A percentile compares a stretch with the other conserved stretches of the same genome.
phyloP scores from a whole-genome alignment of 2,113 vertebrate species.

The Istiophorus platypterus region DNA sequence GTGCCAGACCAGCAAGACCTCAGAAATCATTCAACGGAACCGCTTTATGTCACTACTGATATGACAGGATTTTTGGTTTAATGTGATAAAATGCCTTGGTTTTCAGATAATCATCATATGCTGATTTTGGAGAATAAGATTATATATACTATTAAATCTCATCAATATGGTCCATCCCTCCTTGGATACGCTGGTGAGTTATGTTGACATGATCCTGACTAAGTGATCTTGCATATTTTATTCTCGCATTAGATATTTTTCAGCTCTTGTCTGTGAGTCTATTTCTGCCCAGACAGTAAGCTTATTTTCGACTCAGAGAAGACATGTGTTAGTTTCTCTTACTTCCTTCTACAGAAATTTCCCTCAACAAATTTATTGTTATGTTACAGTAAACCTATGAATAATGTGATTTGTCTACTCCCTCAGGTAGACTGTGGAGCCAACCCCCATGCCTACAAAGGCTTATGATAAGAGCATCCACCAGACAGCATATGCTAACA shows the following conservation, averaged over 20 bases:
- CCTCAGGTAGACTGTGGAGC: background rate
- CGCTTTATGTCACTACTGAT: background rate
- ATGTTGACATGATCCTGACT: background rate
- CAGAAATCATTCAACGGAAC: background rate
- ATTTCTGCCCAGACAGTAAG: constrained; percentile 14
- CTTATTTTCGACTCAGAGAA: background rate
- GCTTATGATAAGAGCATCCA: background rate
- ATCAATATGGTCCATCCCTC: background rate
- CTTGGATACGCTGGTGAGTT: background rate
- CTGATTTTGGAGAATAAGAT: background rate
- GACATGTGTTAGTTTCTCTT: background rate
- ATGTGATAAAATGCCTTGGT: background rate
- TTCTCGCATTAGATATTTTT: background rate
- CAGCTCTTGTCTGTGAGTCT: constrained; percentile 30
- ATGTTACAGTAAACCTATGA: background rate
- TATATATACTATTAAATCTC: background rate
- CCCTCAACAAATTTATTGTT: background rate
- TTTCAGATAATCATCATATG: background rate
- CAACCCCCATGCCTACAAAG: background rate
- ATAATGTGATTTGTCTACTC: background rate
- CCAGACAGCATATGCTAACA: constrained; percentile 17
- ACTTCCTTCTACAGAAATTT: background rate
- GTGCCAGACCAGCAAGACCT: background rate
- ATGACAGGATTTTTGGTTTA: background rate
- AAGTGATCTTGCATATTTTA: constrained; percentile 24